Percentiles rank a stretch among this genome's conserved stretches.
Evolutionary conservation across 2,113 vertebrate species (phyloP).

Genomic region (Phalacrocorax carbo): DNA sequence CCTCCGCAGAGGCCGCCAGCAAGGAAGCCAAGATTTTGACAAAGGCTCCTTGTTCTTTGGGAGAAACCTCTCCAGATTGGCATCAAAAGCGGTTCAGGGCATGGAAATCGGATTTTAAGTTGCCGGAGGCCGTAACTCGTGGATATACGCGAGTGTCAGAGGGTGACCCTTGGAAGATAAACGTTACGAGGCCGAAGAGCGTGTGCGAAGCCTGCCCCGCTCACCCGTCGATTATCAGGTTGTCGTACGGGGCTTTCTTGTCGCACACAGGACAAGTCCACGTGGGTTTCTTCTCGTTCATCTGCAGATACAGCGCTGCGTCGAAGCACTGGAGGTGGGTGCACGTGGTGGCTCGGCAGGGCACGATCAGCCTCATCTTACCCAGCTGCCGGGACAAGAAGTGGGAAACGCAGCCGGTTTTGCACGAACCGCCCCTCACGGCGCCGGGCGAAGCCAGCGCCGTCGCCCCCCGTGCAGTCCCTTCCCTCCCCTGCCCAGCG

Average conservation of each 20-base stretch:
- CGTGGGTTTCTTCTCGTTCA: slow-evolving; percentile 81
- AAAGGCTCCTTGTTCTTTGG: background rate
- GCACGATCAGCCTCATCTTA: slow-evolving; percentile 75
- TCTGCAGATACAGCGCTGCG: slow-evolving; percentile 77
- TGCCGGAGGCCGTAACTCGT: background rate
- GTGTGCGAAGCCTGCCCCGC: background rate
- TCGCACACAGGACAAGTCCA: slow-evolving; percentile 81
- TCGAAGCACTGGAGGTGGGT: slow-evolving; percentile 81
- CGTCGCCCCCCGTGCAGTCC: fast-evolving
- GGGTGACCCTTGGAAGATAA: background rate
- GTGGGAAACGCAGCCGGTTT: no score
- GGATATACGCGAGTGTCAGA: fast-evolving
- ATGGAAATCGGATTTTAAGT: background rate
- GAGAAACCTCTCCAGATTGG: background rate
- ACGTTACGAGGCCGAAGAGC: fast-evolving
- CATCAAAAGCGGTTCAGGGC: background rate
- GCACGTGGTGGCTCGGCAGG: slow-evolving; percentile 75
- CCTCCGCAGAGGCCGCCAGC: background rate
- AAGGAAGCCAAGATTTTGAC: background rate
- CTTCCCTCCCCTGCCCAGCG: background rate
- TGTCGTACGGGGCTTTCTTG: slow-evolving; percentile 78
- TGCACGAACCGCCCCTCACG: fast-evolving
- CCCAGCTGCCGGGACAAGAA: slow-evolving; percentile 60
- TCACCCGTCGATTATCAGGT: slow-evolving; percentile 79
- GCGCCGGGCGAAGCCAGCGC: fast-evolving